A percentile compares a stretch with the other conserved stretches of the same genome.
phyloP scores from a whole-genome alignment of 2,797 vertebrate genomes.

The Chelonia mydas region DNA sequence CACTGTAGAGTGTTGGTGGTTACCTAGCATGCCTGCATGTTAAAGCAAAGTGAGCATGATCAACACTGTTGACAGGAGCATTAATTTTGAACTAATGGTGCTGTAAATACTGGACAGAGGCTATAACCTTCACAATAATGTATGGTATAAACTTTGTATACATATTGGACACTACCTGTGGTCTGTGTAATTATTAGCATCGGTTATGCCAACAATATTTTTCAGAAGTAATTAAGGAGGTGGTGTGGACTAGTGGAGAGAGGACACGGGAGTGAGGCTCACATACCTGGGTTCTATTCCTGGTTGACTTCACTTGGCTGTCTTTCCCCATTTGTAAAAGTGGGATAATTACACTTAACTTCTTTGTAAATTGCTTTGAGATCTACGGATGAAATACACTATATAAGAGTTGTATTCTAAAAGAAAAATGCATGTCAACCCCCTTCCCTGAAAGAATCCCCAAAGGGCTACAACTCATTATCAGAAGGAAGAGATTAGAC shows the following conservation, averaged over 20 bases:
- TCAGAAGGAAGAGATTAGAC: background rate
- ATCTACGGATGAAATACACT: background rate
- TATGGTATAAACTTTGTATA: background rate
- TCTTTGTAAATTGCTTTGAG: background rate
- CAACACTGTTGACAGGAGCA: slow-evolving; percentile 31
- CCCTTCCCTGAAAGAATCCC: background rate
- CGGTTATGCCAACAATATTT: background rate
- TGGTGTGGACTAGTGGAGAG: background rate
- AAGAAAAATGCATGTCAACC: background rate
- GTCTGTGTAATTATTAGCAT: slow-evolving; percentile 19
- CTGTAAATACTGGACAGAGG: background rate
- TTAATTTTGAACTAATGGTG: slow-evolving; percentile 34
- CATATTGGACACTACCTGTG: background rate
- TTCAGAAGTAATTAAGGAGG: background rate
- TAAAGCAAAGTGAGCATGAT: slow-evolving; percentile 50
- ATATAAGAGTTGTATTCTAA: background rate
- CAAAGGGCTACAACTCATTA: fast-evolving
- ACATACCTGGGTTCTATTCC: background rate
- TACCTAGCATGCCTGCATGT: background rate
- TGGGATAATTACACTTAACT: background rate
- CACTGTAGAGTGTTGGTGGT: background rate
- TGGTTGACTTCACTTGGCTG: background rate
- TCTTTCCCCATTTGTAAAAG: slow-evolving; percentile 9
- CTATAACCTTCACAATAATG: background rate
- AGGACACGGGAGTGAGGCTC: background rate